Conservation (phyloP, 1,140 invertebrate genomes). For the Drosophila funebris region DNA sequence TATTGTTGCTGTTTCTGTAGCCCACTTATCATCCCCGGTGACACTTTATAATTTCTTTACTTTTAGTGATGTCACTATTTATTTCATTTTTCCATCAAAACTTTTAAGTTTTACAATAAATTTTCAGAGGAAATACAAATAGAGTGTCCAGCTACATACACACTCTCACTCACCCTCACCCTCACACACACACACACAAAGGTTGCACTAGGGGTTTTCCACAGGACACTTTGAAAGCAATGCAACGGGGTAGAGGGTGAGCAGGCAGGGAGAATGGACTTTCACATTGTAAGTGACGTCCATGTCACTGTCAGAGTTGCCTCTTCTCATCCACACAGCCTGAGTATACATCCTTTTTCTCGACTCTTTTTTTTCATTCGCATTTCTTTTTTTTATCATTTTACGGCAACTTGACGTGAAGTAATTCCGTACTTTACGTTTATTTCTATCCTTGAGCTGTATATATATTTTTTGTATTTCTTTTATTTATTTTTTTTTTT, state of each 20-base stretch:
- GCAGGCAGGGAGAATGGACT: conserved; percentile 36
- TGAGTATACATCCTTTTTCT: conserved; percentile 10
- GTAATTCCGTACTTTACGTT: conserved; percentile 28
- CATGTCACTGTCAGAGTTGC: conserved; percentile 71
- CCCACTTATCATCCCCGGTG: conserved; percentile 83
- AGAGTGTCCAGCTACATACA: conserved; percentile 73
- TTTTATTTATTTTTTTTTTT: background rate
- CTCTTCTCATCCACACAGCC: conserved; percentile 24
- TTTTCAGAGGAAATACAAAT: conserved; percentile 82
- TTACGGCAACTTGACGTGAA: conserved; percentile 26
- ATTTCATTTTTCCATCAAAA: conserved; percentile 84
- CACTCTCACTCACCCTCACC: conserved; percentile 42
- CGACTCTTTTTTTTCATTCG: conserved; percentile 2
- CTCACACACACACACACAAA: conserved; percentile 28
- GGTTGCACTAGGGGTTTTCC: conserved; percentile 46
- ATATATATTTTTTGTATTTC: background rate
- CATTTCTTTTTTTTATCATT: conserved; percentile 26
- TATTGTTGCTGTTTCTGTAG: conserved; percentile 65
- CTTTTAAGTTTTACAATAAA: conserved; percentile 83
- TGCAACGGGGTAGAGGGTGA: conserved; percentile 17
- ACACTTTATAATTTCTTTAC: conserved; percentile 84
- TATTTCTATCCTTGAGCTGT: conserved; percentile 17
- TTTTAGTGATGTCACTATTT: conserved; percentile 84
- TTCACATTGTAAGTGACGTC: conserved; percentile 77
- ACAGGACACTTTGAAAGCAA: conserved; percentile 46